Evolutionary conservation across 2,113 vertebrate species (phyloP).

Genomic region (Clupea harengus): DNA sequence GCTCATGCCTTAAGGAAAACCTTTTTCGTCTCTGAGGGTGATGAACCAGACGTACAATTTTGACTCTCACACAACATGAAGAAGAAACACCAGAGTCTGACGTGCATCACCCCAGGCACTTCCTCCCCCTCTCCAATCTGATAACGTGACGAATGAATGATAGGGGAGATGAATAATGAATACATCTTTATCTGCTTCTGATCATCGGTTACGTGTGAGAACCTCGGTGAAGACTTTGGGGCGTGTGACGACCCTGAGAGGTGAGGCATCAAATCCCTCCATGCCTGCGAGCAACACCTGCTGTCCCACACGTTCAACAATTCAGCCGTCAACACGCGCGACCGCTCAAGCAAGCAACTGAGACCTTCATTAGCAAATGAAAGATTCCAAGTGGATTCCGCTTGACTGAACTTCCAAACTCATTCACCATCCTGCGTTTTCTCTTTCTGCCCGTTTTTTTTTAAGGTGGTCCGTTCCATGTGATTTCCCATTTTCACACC

Average conservation of each 20-base stretch:
- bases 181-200: constrained; percentile 12
- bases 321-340: not conserved
- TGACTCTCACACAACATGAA: not conserved
- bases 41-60: not conserved
- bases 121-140: not conserved
- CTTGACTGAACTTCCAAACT: not conserved
- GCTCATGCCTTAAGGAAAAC: not conserved
- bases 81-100: not conserved
- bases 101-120: constrained; percentile 2
- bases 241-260: not conserved
- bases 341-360: not conserved
- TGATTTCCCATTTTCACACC: not conserved
- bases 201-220: not conserved
- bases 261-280: not conserved
- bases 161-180: constrained; percentile 7
- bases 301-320: not conserved
- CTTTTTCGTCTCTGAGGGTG: not conserved
- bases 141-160: constrained; percentile 7
- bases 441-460: not conserved
- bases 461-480: too few species aligned
- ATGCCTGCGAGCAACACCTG: not conserved
- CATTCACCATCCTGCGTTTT: not conserved
- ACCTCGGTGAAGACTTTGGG: not conserved
- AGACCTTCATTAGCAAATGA: not conserved
- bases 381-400: not conserved